phyloP scores from a whole-genome alignment of 2,888 invertebrate genomes.

The Drosophila paracracens region DNA sequence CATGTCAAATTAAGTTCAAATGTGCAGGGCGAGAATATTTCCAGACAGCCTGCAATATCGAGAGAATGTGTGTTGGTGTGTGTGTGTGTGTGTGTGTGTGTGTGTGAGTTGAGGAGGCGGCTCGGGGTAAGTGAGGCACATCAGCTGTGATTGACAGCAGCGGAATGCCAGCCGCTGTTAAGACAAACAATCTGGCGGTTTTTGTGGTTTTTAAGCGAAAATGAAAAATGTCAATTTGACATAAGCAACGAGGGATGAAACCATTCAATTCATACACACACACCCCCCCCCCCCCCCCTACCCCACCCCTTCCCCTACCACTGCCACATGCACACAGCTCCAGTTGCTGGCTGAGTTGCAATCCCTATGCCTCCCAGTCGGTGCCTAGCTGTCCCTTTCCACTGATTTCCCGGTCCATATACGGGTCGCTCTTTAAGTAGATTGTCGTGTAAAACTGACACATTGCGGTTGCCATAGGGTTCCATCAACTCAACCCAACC shows the following conservation, averaged over 20 bases:
- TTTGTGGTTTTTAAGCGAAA: constrained; percentile 70
- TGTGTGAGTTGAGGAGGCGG: neutral
- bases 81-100: neutral
- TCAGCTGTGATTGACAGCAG: constrained; percentile 65
- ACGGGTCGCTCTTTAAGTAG: constrained; percentile 63
- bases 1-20: constrained; percentile 66
- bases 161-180: constrained; percentile 64
- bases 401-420: constrained; percentile 27
- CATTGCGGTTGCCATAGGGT: constrained; percentile 48
- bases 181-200: constrained; percentile 76
- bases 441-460: constrained; percentile 71
- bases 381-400: neutral
- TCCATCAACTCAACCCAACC: constrained; percentile 7
- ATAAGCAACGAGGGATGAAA: constrained; percentile 44
- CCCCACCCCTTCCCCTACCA: neutral
- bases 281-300: neutral
- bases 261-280: constrained; percentile 20
- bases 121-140: constrained; percentile 37
- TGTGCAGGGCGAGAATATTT: constrained; percentile 31
- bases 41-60: neutral
- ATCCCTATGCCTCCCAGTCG: constrained; percentile 1
- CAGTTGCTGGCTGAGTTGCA: constrained; percentile 7
- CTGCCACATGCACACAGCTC: neutral
- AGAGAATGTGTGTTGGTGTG: neutral
- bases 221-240: constrained; percentile 78